Base-by-base conservation (phyloP, 2,797 vertebrate species). In the Pseudomugil gertrudae region DNA sequence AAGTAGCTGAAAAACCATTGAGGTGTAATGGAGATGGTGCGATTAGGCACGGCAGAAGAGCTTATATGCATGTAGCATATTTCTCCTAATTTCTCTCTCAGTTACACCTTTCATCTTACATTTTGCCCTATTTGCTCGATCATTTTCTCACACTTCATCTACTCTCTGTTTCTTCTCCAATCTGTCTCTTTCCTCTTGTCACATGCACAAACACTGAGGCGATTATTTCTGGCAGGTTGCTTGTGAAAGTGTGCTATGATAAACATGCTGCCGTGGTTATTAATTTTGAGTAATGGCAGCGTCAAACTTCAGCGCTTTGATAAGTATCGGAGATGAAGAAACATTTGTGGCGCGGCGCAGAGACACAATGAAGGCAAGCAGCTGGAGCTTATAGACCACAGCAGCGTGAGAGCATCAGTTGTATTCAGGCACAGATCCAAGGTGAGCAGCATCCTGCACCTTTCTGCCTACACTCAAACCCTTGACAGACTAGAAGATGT, bases 221-320 rank as follows among this genome's bases (percentile, higher is more conserved):
- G 90, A 96, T 96, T 95, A 95, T 95, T 94, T 93, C 93, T 95
- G 95, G 95, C 95, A 94, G 93, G 93, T 90, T 92, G 92, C 74
- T 82, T 92, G 86, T 92, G 91, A 92, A 93, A 90, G 58, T 86
- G 92, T 26, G 57, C 90, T 90, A 93, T 94, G 93, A 95, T 95
- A 95, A 96, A 95, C 95, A 94, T 92, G 89, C 93, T 76, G 89
- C 87, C 84, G 87, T 91, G 92, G 93, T 94, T 94, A 94, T 93
- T 96, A 94, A 94, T 95, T 94, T 92, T 92, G 90, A 94, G 84
- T 85, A 94, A 89, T 89, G 83, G 84, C 91, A 78, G 57, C 90
- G 90, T 95, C 93, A 95, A 54, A 90, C 84, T 90, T 88, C 90
- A 92, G 79, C 84, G 83, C 85, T 87, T 93, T 95, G 94, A 95